These are phyloP conservation scores for Rhorus exstirpatorius DNA, from an alignment of 2,888 invertebrate species.

Conservation along the genomic window DNA sequence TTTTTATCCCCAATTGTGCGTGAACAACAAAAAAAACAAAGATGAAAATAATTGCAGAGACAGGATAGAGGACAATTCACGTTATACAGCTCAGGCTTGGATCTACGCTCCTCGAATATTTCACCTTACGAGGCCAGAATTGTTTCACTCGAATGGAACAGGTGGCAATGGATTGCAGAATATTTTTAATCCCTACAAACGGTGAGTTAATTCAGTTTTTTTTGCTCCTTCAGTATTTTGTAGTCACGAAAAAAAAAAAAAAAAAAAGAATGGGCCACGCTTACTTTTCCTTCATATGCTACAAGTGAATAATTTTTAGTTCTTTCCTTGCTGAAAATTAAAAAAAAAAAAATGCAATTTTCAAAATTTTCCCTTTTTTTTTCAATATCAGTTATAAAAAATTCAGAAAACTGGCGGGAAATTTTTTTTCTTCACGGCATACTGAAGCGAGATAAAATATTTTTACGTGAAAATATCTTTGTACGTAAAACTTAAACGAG, in stretches of 20 bases:
- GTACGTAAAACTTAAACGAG: no score
- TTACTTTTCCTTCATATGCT: no score
- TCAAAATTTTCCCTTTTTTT: no score
- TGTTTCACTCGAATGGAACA: conserved; percentile 78
- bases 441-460: no score
- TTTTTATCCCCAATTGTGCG: background rate
- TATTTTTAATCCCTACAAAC: conserved; percentile 79
- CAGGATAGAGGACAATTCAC: conserved; percentile 83
- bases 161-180: conserved; percentile 75
- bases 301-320: no score
- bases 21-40: background rate
- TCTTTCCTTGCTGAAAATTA: no score
- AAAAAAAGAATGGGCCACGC: no score
- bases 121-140: conserved; percentile 81
- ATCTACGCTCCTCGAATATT: conserved; percentile 83
- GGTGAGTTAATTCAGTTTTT: conserved; percentile 74
- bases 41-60: conserved; percentile 76
- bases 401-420: no score
- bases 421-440: no score
- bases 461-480: no score
- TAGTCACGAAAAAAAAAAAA: background rate
- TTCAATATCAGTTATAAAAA: no score
- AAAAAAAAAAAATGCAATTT: no score
- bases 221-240: background rate
- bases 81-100: conserved; percentile 83